These are phyloP conservation scores for Buathra laborator DNA, from an alignment of 2,888 invertebrate species.

Conservation along the genomic window DNA sequence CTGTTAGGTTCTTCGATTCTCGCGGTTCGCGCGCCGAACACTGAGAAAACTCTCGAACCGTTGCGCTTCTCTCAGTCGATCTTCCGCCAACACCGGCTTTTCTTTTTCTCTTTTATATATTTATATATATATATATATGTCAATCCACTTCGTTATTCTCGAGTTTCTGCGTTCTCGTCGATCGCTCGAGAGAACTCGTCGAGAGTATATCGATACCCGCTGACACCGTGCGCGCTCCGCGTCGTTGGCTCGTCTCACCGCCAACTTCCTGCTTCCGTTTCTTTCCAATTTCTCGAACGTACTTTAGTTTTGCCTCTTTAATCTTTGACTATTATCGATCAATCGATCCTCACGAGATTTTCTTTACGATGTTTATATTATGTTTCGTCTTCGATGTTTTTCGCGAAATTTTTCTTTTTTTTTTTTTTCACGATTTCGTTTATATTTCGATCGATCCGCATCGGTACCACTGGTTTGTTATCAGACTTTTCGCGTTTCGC, in stretches of 20 bases:
- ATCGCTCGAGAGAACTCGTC: too few species aligned
- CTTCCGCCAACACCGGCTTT: neutral
- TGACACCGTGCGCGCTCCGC: too few species aligned
- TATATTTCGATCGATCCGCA: too few species aligned
- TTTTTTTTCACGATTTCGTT: too few species aligned
- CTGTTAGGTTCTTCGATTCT: too few species aligned
- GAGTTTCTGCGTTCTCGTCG: slow-evolving; percentile 8
- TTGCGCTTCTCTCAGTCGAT: neutral
- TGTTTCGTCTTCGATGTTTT: too few species aligned
- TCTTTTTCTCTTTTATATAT: neutral
- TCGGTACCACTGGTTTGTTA: neutral
- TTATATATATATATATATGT: neutral
- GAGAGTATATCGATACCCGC: too few species aligned
- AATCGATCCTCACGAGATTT: too few species aligned
- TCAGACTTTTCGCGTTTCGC: neutral
- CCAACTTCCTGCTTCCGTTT: neutral
- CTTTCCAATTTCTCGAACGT: neutral
- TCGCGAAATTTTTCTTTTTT: too few species aligned
- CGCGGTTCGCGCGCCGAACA: neutral
- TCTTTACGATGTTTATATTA: too few species aligned
- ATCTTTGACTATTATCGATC: too few species aligned
- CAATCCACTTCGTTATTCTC: slow-evolving; percentile 31
- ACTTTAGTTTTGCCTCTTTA: too few species aligned
- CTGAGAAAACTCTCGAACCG: neutral
- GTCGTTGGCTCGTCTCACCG: neutral